phyloP scores from a whole-genome alignment of 2,113 vertebrate genomes.

The Xiphophorus hellerii region DNA sequence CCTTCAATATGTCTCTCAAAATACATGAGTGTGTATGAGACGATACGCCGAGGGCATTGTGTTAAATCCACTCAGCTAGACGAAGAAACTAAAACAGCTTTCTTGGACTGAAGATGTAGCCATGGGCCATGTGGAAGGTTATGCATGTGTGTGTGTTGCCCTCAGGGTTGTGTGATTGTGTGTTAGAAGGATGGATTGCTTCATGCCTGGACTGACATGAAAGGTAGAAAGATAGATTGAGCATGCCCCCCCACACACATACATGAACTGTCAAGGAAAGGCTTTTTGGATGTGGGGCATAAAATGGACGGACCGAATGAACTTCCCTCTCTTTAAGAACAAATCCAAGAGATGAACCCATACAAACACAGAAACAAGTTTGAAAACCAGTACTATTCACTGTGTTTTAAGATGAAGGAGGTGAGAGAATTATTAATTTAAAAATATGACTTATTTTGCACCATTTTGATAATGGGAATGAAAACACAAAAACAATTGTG shows the following conservation, averaged over 20 bases:
- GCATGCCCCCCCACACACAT: constrained; percentile 38
- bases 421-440: constrained; percentile 15
- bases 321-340: constrained; percentile 24
- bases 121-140: constrained; percentile 55
- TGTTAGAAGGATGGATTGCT: constrained; percentile 59
- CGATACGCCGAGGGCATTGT: constrained; percentile 57
- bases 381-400: not conserved
- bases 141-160: constrained; percentile 25
- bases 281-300: constrained; percentile 35
- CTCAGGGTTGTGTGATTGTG: constrained; percentile 5
- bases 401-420: constrained; percentile 12
- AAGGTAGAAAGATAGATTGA: constrained; percentile 57
- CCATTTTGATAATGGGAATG: not conserved
- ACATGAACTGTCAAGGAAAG: constrained; percentile 38
- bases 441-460: constrained; percentile 2
- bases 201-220: constrained; percentile 72
- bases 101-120: constrained; percentile 66
- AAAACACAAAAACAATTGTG: not conserved
- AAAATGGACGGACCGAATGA: constrained; percentile 38
- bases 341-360: constrained; percentile 21
- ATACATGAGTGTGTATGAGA: constrained; percentile 28
- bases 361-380: constrained; percentile 21
- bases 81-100: constrained; percentile 61
- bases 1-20: constrained; percentile 36
- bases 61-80: constrained; percentile 74